phyloP scores from a whole-genome alignment of 2,888 invertebrate genomes.

The Pterobdella sp. region DNA sequence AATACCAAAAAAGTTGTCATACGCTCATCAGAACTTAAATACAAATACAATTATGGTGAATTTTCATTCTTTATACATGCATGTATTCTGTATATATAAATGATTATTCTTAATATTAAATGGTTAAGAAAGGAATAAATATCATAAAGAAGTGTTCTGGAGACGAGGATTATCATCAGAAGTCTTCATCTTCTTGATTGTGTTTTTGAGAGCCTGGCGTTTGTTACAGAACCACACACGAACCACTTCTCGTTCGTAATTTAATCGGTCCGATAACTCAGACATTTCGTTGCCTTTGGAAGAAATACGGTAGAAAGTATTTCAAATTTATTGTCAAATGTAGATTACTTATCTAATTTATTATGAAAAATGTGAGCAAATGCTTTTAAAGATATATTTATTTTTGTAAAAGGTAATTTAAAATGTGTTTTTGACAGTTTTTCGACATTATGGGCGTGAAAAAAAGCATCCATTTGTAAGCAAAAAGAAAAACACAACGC shows the following conservation, averaged over 20 bases:
- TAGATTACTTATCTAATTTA: no score
- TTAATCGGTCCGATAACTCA: constrained; percentile 83
- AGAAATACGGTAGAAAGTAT: constrained; percentile 3
- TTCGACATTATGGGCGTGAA: neutral
- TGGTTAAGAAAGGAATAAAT: no score
- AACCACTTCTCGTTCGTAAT: constrained; percentile 93
- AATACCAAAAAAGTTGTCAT: no score
- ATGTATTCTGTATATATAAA: no score
- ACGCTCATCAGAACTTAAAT: no score
- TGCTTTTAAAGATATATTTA: neutral
- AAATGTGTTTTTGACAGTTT: neutral
- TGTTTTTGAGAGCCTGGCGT: constrained; percentile 90
- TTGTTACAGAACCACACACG: constrained; percentile 99
- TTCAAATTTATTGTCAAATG: no score
- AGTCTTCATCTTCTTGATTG: constrained; percentile 59
- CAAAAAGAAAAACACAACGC: no score
- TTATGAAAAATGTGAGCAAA: neutral
- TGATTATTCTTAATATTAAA: no score
- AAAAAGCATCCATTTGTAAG: neutral
- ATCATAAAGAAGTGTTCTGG: neutral
- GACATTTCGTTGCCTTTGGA: constrained; percentile 85
- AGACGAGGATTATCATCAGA: neutral
- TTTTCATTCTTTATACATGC: neutral
- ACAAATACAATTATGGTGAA: no score
- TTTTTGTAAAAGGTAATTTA: neutral